A percentile compares a stretch with the other conserved stretches of the same genome.
Conservation (phyloP, 1,140 invertebrate species). For the Macrocentrus cingulum region DNA sequence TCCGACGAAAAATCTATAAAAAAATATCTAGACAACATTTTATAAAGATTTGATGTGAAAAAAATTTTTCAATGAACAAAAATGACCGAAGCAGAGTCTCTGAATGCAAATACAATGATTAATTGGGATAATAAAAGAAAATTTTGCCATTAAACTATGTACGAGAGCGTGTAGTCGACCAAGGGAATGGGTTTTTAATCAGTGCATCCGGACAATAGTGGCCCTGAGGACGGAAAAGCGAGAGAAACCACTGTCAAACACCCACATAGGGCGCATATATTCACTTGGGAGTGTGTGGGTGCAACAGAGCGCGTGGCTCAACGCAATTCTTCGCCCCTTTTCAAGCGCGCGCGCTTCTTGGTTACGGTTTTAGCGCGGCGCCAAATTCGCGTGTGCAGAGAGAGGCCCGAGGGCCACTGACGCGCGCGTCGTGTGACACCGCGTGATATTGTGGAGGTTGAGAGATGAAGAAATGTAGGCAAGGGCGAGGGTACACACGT, state of each 20-base stretch:
- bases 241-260: constrained; percentile 31
- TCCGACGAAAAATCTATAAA: no score
- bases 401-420: constrained; percentile 11
- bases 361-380: not conserved
- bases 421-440: not conserved
- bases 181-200: constrained; percentile 56
- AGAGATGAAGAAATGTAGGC: not conserved
- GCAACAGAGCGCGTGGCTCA: not conserved
- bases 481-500: not conserved
- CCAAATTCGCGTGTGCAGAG: constrained; percentile 4
- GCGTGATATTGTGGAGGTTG: not conserved
- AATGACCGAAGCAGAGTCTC: no score
- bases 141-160: no score
- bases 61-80: no score
- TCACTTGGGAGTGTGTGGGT: no score
- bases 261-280: constrained; percentile 25
- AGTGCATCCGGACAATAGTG: constrained; percentile 54
- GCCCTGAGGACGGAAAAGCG: constrained; percentile 40
- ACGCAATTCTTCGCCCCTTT: not conserved
- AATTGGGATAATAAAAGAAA: no score
- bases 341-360: no score
- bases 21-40: no score
- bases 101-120: no score
- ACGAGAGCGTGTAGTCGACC: constrained; percentile 40
- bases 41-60: no score